Percentiles rank a stretch among this genome's conserved stretches.
phyloP scores from a whole-genome alignment of 2,888 invertebrate genomes.

The Unio delphinus region DNA sequence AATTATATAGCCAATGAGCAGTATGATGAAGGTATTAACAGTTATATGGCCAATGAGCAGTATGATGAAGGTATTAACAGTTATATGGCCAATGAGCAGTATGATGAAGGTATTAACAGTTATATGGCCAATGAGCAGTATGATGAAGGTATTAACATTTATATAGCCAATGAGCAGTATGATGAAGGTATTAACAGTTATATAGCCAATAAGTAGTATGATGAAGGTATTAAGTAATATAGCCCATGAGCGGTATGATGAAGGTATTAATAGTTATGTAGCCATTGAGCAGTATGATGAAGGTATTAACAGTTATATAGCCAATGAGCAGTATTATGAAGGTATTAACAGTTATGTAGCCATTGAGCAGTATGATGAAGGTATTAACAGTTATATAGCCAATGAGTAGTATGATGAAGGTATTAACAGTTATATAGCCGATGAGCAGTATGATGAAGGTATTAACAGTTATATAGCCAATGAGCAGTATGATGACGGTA shows the following conservation, averaged over 20 bases:
- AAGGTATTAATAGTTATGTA: conserved; percentile 79
- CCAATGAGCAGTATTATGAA: conserved; percentile 92
- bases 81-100: conserved; percentile 89
- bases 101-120: conserved; percentile 80
- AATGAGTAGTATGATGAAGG: conserved; percentile 93
- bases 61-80: conserved; percentile 82
- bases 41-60: conserved; percentile 87
- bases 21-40: conserved; percentile 83
- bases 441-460: conserved; percentile 93
- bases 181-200: conserved; percentile 82
- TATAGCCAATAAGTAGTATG: conserved; percentile 89
- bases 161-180: conserved; percentile 89
- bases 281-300: conserved; percentile 93
- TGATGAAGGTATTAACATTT: conserved; percentile 81
- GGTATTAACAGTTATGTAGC: conserved; percentile 79
- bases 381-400: conserved; percentile 77
- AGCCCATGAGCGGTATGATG: conserved; percentile 90
- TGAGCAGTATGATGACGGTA: conserved; percentile 91
- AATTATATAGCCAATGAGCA: conserved; percentile 86
- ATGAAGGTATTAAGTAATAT: conserved; percentile 82
- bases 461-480: conserved; percentile 79
- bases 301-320: conserved; percentile 78
- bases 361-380: conserved; percentile 93
- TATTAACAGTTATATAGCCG: conserved; percentile 78
- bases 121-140: conserved; percentile 90